Percentiles rank a stretch among this genome's conserved stretches.
Conservation (phyloP, 2,888 invertebrate genomes). For the Napeogenes inachia region DNA sequence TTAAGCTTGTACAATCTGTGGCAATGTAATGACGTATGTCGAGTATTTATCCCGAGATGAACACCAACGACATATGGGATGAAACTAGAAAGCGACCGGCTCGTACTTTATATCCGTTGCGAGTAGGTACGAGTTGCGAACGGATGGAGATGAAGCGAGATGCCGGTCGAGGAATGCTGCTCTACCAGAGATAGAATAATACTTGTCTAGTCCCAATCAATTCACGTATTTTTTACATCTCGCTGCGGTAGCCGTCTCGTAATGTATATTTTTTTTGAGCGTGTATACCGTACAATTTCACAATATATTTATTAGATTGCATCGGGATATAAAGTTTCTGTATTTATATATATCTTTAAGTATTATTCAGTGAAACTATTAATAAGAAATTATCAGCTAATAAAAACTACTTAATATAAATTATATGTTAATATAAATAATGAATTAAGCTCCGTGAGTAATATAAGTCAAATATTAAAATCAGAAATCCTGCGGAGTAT, state of each 20-base stretch:
- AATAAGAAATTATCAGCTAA: no score
- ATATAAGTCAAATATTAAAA: no score
- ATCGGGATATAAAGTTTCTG: no score
- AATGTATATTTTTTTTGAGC: not conserved
- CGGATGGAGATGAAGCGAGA: not conserved
- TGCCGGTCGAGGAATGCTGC: slow-evolving; percentile 44
- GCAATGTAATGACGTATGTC: no score
- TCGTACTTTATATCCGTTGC: slow-evolving; percentile 30
- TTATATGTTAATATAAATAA: no score
- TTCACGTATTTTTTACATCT: slow-evolving; percentile 25
- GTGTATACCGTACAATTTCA: not conserved
- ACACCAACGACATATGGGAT: slow-evolving; percentile 20
- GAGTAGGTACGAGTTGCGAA: slow-evolving; percentile 26
- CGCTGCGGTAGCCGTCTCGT: not conserved
- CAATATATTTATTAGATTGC: not conserved
- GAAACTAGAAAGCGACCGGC: slow-evolving; percentile 19
- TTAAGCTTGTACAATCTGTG: no score
- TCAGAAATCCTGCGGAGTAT: no score
- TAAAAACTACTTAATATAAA: no score
- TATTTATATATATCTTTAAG: no score
- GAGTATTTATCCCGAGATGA: not conserved
- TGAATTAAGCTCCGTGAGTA: no score
- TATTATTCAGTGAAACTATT: no score
- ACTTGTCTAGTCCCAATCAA: slow-evolving; percentile 32
- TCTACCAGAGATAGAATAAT: slow-evolving; percentile 47